Conservation (phyloP, 2,888 invertebrate genomes). For the Luperina testacea region DNA sequence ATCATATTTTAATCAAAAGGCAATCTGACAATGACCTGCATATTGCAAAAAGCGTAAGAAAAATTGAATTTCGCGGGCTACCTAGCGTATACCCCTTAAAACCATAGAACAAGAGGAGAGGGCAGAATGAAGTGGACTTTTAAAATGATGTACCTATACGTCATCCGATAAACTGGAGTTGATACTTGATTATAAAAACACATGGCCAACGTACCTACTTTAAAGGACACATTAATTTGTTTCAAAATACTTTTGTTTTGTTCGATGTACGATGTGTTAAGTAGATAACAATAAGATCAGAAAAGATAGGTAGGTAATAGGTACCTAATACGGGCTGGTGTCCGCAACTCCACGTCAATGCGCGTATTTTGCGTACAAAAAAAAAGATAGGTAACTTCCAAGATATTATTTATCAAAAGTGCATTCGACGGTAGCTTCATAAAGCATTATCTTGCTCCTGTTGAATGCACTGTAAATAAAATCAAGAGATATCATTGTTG, state of each 20-base stretch:
- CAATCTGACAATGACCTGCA: too few relatives aligned
- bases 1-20: too few relatives aligned
- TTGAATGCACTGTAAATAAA: constrained; percentile 43
- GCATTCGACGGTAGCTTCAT: constrained; percentile 6
- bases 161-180: constrained; percentile 2
- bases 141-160: background rate
- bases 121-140: background rate
- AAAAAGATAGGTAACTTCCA: background rate
- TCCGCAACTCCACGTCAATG: too few relatives aligned
- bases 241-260: background rate
- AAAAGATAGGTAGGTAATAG: background rate
- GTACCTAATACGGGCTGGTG: too few relatives aligned
- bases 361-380: too few relatives aligned
- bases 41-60: too few relatives aligned
- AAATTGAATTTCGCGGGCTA: too few relatives aligned
- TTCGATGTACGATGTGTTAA: background rate
- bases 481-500: constrained; percentile 27
- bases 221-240: constrained; percentile 23
- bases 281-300: background rate
- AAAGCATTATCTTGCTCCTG: constrained; percentile 10
- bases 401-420: constrained; percentile 17
- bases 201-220: constrained; percentile 27
- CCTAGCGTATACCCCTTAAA: background rate
- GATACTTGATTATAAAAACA: constrained; percentile 23
- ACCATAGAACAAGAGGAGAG: background rate